Percentiles rank a stretch among this genome's conserved stretches.
Evolutionary conservation across 2,113 vertebrate genomes (phyloP).

Genomic region (Tautogolabrus adspersus): DNA sequence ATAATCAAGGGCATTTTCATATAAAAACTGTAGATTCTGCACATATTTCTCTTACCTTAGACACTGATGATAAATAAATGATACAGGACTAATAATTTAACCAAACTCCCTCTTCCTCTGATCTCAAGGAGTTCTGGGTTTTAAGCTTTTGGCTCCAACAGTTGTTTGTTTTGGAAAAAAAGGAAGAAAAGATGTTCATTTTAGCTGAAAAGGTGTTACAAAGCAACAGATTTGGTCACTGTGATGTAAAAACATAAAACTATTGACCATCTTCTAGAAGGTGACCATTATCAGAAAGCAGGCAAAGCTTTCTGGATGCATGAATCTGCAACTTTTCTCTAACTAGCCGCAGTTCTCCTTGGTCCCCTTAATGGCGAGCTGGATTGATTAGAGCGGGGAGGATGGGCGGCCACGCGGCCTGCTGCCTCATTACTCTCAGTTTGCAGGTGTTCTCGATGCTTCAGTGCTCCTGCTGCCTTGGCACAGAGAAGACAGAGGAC

Average conservation of each 20-base stretch:
- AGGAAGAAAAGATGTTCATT: neutral
- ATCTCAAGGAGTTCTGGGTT: neutral
- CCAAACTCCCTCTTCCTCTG: neutral
- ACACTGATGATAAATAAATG: neutral
- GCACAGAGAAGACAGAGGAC: constrained; percentile 75
- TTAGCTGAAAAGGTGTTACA: neutral
- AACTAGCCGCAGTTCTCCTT: constrained; percentile 36
- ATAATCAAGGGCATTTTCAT: neutral
- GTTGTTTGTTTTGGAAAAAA: neutral
- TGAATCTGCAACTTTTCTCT: constrained; percentile 40
- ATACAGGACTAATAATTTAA: neutral
- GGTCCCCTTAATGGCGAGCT: constrained; percentile 73
- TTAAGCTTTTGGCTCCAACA: neutral
- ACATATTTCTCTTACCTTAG: neutral
- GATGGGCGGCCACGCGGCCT: constrained; percentile 67
- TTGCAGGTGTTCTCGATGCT: constrained; percentile 80
- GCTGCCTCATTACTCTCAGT: constrained; percentile 82
- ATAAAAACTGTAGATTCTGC: neutral
- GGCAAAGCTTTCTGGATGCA: constrained; percentile 22
- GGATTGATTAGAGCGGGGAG: constrained; percentile 81
- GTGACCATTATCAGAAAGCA: constrained; percentile 3
- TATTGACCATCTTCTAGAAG: neutral
- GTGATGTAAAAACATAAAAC: constrained; percentile 1
- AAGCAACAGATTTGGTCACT: neutral
- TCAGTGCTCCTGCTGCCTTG: constrained; percentile 64